Evolutionary conservation across 2,113 vertebrate species (phyloP), one percentile per base, ranked within the genome.

Genomic region (Corythoichthys haematopterus): DNA sequence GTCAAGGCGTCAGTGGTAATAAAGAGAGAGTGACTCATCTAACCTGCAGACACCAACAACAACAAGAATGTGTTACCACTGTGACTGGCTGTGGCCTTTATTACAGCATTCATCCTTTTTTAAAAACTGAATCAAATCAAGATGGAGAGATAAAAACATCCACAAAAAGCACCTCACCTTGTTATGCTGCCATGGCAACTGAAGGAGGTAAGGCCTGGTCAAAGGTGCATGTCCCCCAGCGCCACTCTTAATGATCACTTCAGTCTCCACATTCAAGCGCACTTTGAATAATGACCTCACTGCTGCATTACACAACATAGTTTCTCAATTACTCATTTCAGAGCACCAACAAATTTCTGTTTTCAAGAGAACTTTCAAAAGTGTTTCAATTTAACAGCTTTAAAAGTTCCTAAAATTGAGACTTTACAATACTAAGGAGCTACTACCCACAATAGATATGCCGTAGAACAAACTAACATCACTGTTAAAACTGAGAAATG

Each of bases 121-220:
- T 4, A 16, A 16, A 47, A 51, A 56, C 71, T 70, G 50, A 76
- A 74, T 75, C 66, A 67, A 71, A 78, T 80, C 65, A 52, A 65
- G 38, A 43, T 53, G 65, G 68, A 70, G 61, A 76, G 71, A 71
- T 85, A 88, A 87, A 61, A 57, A 71, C 67, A 61, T 43, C 6
- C 72, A 63, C 58, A 77, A 67, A 78, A 53, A 50, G 73, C 52
- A 38, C 74, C 74, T 82, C 64, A 71, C 74, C 68, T 73, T 46
- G 63, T 80, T 81, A 74, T 66, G 85, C 79, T 70, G 80, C 79
- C 65, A 36, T 75, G 74, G 76, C 71, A 80, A 76, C 63, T 62
- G 33, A 28, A 45, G 20, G 55, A 67, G 62, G 68, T 74, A 68
- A 38, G 12, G 56, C 72, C 66, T 79, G 76, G 81, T 77, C 74